Conservation (phyloP, 2,797 vertebrate genomes). For the Galago senegalensis region DNA sequence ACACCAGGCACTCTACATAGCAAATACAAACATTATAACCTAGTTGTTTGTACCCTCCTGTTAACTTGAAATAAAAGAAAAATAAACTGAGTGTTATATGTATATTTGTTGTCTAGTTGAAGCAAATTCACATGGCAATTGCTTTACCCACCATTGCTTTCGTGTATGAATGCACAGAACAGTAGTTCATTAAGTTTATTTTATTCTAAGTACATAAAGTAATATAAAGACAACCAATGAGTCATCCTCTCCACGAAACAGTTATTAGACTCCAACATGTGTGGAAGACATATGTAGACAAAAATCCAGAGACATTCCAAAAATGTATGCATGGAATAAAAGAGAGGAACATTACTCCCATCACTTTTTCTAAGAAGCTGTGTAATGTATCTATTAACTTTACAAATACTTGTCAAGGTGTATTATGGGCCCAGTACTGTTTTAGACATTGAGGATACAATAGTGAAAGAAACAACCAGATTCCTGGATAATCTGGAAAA, state of each 20-base stretch:
- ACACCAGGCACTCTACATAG: too few species aligned
- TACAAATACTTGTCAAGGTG: background rate
- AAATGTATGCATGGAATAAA: background rate
- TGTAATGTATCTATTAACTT: background rate
- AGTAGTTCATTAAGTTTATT: background rate
- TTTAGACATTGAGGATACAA: background rate
- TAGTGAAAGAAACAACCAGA: background rate
- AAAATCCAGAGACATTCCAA: constrained; percentile 12
- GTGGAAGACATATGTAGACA: background rate
- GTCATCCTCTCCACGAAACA: background rate
- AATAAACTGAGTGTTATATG: background rate
- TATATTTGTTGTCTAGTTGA: background rate
- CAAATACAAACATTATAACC: too few species aligned
- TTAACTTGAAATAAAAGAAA: background rate
- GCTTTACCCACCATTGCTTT: background rate
- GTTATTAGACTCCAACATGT: background rate
- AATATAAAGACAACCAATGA: background rate
- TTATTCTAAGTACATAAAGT: constrained; percentile 1
- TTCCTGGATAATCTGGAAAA: background rate
- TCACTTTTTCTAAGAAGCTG: background rate
- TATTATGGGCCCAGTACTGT: background rate
- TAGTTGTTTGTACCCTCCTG: too few species aligned
- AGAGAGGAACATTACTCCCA: background rate
- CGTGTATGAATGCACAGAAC: background rate
- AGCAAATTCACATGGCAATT: background rate